A percentile compares a stretch with the other conserved stretches of the same genome.
Evolutionary conservation across 2,888 invertebrate genomes (phyloP).

Genomic region (Mesorhabditis sp.): DNA sequence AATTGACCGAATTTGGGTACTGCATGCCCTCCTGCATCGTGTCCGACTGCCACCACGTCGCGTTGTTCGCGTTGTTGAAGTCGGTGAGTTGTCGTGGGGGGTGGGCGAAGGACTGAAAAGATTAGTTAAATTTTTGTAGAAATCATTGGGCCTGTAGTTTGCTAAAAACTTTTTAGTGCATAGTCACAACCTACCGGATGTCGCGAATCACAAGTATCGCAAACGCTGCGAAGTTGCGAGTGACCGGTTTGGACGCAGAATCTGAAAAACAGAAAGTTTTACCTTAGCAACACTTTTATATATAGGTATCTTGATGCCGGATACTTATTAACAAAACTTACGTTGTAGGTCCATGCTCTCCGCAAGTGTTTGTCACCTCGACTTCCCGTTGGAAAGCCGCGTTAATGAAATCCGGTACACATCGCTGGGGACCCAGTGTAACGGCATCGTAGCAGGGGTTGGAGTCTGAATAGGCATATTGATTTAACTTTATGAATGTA

Average conservation of each 20-base stretch:
- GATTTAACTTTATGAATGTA: not conserved
- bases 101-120: slow-evolving; percentile 37
- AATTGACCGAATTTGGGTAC: slow-evolving; percentile 84
- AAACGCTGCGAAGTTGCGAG: slow-evolving; percentile 59
- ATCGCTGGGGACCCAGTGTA: slow-evolving; percentile 60
- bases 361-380: slow-evolving; percentile 93
- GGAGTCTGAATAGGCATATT: slow-evolving; percentile 21
- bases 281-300: not conserved
- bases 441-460: slow-evolving; percentile 47
- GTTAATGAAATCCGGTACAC: slow-evolving; percentile 92
- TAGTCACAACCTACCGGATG: slow-evolving; percentile 28
- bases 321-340: slow-evolving; percentile 9
- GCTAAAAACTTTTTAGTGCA: not conserved
- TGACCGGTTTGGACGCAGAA: slow-evolving; percentile 88
- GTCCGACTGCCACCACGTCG: slow-evolving; percentile 96
- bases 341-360: slow-evolving; percentile 70
- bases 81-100: slow-evolving; percentile 73
- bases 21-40: slow-evolving; percentile 91
- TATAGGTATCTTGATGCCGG: not conserved
- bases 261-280: slow-evolving; percentile 25
- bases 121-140: not conserved
- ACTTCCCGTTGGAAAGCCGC: slow-evolving; percentile 85
- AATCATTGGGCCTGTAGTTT: not conserved
- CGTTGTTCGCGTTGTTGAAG: slow-evolving; percentile 80
- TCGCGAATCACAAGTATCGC: slow-evolving; percentile 52